Percentiles rank a stretch among this genome's conserved stretches.
Evolutionary conservation across 2,888 invertebrate species (phyloP).

Genomic region (Limnephilus rhombicus): DNA sequence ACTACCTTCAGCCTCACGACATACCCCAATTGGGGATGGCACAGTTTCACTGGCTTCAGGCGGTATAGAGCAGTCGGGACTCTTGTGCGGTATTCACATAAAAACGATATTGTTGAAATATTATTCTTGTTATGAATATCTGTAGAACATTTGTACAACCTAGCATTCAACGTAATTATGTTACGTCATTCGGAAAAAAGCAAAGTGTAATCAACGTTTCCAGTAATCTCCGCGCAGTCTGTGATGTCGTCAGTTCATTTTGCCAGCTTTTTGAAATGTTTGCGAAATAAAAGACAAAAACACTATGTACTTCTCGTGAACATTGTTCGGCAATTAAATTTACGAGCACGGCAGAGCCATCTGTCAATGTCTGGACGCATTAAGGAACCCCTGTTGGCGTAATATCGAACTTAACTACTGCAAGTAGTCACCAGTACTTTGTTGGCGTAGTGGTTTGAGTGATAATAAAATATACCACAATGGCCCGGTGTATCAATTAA

Average conservation of each 20-base stretch:
- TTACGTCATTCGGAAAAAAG: not conserved
- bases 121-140: too few species aligned
- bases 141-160: too few species aligned
- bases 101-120: too few species aligned
- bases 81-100: too few species aligned
- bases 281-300: not conserved
- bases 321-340: slow-evolving; percentile 31
- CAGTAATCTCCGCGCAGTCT: not conserved
- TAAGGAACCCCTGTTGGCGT: slow-evolving; percentile 41
- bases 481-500: too few species aligned
- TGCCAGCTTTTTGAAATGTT: not conserved
- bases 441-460: not conserved
- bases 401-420: slow-evolving; percentile 12
- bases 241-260: not conserved
- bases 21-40: too few species aligned
- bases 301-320: not conserved
- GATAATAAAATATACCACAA: too few species aligned
- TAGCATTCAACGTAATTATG: not conserved
- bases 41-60: too few species aligned
- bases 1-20: too few species aligned
- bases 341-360: slow-evolving; percentile 44
- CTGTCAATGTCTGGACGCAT: slow-evolving; percentile 58
- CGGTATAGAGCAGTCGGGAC: too few species aligned
- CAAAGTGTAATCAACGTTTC: not conserved
- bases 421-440: not conserved